Evolutionary conservation across 2,888 invertebrate genomes (phyloP), one percentile per base, ranked within the genome.

Genomic region (Shargacucullia verbasci): DNA sequence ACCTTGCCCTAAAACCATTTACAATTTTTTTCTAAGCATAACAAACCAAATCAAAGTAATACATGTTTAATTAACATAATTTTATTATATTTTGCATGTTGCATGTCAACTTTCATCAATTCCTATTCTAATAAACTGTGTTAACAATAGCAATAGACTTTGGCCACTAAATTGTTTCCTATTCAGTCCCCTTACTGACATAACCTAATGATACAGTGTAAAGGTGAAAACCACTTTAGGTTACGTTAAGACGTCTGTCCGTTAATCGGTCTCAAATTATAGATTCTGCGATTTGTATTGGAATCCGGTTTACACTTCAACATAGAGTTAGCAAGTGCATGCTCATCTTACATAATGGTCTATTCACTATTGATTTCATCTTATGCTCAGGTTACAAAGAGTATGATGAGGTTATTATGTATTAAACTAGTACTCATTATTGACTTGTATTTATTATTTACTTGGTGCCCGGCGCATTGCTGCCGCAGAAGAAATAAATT

Each of bases 31-130:
- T n/a, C n/a, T n/a, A n/a, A n/a, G n/a, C n/a, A n/a, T 29, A 1
- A 29, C 9, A 29, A 29, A 29, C 7, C 39, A 31, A 27, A 48
- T 38, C 13, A 6, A 11, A 44, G 3, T 13, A 20, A 31, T 33
- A 43, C 12, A 46, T 49, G 53, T 54, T 58, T 40, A 12, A 56
- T 53, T 53, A 46, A 45, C 39, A 59, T 56, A 41, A 57, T 67
- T 48, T 41, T 15, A 54, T 56, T 50, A 15, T 52, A 41, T 58
- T 56, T 59, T 56, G 44, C 62, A 59, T 68, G 12, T 58, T 53
- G 59, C 44, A 65, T 54, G 38, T 60, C 58, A 69, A 70, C 70
- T 72, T 64, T 73, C 58, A 56, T 49, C 59, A 59, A 56, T 67
- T 48, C 49, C 15, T 59, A 46, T 52, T 57, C n/a, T 46, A 56